phyloP scores from a whole-genome alignment of 2,888 invertebrate species.

The Dinocampus coccinellae region DNA sequence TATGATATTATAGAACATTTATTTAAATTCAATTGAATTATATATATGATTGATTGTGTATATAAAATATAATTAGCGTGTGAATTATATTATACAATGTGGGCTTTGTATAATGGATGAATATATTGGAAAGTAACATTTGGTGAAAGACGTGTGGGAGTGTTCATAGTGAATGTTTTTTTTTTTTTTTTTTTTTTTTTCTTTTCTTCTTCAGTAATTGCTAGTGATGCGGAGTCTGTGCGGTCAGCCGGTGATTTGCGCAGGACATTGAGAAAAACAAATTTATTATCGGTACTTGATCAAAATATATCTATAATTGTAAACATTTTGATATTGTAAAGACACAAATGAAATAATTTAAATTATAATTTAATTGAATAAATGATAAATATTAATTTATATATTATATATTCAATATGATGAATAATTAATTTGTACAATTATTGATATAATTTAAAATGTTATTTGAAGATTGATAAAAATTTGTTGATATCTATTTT shows the following conservation, averaged over 20 bases:
- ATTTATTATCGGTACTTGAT: not conserved
- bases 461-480: not conserved
- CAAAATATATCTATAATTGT: not conserved
- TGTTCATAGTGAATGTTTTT: not conserved
- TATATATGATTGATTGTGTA: not conserved
- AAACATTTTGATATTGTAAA: not conserved
- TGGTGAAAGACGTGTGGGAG: not conserved
- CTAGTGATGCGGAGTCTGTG: constrained; percentile 42
- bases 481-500: not conserved
- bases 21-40: not conserved
- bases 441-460: not conserved
- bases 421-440: not conserved
- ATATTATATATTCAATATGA: not conserved
- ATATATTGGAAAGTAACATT: constrained; percentile 8
- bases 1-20: not conserved
- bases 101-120: not conserved
- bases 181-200: not conserved
- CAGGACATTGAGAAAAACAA: constrained; percentile 34
- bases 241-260: constrained; percentile 53
- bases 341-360: not conserved
- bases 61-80: not conserved
- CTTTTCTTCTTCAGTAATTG: too few species aligned
- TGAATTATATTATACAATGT: not conserved
- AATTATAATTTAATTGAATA: not conserved
- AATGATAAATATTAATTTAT: not conserved